Conservation (phyloP, 2,113 vertebrate genomes). For the Chloropsis hardwickii region DNA sequence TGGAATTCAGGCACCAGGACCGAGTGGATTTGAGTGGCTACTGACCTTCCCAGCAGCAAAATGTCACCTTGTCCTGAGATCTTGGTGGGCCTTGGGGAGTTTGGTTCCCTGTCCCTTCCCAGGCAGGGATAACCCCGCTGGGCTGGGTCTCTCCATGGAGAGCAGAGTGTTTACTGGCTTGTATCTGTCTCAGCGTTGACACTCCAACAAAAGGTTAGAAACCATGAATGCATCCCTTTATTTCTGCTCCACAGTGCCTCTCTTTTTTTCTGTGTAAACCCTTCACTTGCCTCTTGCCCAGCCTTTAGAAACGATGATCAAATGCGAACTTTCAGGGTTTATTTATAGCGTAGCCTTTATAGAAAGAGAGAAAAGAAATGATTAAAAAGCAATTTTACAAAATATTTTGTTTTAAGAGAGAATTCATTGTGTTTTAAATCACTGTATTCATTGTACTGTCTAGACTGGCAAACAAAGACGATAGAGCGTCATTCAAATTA, state of each 20-base stretch:
- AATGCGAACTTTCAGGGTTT: conserved; percentile 76
- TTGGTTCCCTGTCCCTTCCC: background rate
- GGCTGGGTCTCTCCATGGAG: background rate
- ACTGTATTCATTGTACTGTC: conserved; percentile 71
- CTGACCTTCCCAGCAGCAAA: background rate
- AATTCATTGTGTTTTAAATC: conserved; percentile 76
- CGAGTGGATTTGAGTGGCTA: accelerated
- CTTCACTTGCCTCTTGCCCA: conserved; percentile 70
- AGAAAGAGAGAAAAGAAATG: conserved; percentile 75
- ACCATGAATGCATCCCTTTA: conserved; percentile 74
- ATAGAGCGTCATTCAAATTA: conserved; percentile 68
- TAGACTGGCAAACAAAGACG: conserved; percentile 73
- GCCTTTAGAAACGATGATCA: conserved; percentile 73
- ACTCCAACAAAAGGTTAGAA: conserved; percentile 64
- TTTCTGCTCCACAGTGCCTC: conserved; percentile 68
- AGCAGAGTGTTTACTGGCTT: conserved; percentile 69
- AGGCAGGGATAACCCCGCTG: background rate
- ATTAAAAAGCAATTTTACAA: conserved; percentile 78
- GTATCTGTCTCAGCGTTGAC: conserved; percentile 59
- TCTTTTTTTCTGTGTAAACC: conserved; percentile 71
- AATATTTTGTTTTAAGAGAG: conserved; percentile 80
- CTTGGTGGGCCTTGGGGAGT: background rate
- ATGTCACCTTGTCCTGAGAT: background rate
- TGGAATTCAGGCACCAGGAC: background rate
- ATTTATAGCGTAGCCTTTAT: conserved; percentile 78